Evolutionary conservation across 2,113 vertebrate species (phyloP).

Genomic region (Monopterus albus): DNA sequence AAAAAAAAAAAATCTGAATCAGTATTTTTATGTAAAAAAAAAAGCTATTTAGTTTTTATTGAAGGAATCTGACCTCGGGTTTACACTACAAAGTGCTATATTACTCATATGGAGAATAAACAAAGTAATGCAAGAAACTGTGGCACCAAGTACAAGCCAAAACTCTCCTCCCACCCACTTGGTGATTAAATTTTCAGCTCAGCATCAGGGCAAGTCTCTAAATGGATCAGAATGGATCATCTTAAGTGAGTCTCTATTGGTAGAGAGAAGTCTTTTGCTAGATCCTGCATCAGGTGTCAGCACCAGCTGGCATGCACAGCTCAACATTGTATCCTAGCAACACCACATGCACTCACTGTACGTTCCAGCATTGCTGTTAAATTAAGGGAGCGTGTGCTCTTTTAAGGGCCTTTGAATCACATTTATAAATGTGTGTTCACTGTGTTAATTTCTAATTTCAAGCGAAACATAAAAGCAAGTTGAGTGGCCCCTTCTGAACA

Average conservation of each 20-base stretch:
- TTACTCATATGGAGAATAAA: background rate
- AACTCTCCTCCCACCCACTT: background rate
- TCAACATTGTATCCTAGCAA: conserved; percentile 42
- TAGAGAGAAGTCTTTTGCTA: background rate
- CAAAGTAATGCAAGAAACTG: background rate
- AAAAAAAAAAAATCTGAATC: no score
- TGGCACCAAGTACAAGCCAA: background rate
- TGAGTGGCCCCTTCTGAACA: conserved; percentile 48
- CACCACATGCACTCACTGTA: background rate
- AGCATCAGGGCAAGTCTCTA: background rate
- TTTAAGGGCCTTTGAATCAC: conserved; percentile 20
- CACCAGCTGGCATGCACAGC: background rate
- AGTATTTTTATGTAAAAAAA: no score
- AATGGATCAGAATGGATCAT: background rate
- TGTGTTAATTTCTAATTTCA: conserved; percentile 51
- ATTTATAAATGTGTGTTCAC: conserved; percentile 32
- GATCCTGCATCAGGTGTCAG: background rate
- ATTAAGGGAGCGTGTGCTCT: background rate
- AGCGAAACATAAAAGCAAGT: conserved; percentile 21
- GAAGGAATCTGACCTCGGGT: background rate
- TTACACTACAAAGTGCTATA: background rate
- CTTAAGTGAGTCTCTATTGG: background rate
- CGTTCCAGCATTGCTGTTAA: background rate
- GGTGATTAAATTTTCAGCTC: background rate
- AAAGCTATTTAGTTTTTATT: background rate